Evolutionary conservation across 2,113 vertebrate genomes (phyloP), one percentile per base, ranked within the genome.

Genomic region (Daphoenositta chrysoptera): DNA sequence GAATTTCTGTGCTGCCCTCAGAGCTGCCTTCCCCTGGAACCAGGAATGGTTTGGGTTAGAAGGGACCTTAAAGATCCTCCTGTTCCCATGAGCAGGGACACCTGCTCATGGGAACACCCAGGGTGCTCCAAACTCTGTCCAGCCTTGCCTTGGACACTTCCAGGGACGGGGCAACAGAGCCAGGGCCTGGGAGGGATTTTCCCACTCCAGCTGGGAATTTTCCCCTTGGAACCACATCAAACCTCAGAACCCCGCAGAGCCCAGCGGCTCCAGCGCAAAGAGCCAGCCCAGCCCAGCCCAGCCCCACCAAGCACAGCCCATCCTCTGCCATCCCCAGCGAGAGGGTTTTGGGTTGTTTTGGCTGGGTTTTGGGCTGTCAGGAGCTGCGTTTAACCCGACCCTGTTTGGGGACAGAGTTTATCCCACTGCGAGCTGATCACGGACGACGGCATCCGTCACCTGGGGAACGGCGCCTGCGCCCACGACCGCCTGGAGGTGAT

Each of bases 381-480:
- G 30, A 40, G 80, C 70, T 3, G 19, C 5, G 0, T 20, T 3
- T 19, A 11, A 65, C 28, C 4, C 18, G n/a, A n/a, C 70, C 83
- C 10, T 93, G 1, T 83, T 69, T 71, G 92, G 48, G 17, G 79
- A 9, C 96, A 99, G 99, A 99, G 99, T 83, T 96, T 99, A 31
- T 99, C 99, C 85, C 99, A 99, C 97, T 99, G 99, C 70, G 99
- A 99, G 98, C 98, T 99, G 93, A 99, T 99, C 98, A 99, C 99
- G 4, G 99, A 99, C 4, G 99, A 99, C 4, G 99, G 99, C 54
- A 99, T 99, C 75, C 98, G 99, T 28, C 99, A 99, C 97, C 95
- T 99, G 85, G 99, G 99, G 13, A 99, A 99, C 15, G 99, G 99
- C 2, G 99, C 99, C 61, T 99, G 99, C 6, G 99, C 99, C 70